Base-by-base conservation (phyloP, 1,140 invertebrate species). In the Bombus pyrosoma region DNA sequence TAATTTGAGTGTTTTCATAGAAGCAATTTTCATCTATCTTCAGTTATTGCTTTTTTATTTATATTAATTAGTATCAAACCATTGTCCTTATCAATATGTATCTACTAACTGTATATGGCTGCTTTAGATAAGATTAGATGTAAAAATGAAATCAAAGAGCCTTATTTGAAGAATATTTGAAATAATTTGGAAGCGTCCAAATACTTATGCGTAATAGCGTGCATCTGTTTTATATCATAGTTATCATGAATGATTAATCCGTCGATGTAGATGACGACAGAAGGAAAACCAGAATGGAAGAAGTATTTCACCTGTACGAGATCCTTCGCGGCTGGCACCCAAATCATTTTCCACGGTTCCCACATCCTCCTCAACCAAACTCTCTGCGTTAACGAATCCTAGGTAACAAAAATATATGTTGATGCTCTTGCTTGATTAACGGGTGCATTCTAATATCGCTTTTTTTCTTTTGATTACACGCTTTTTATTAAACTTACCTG, bases 251-350 rank as follows among this genome's bases (percentile, higher is more conserved):
- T 12, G 8, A 41, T 64, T 62, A 57, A 78, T 41, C 47, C n/a
- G 73, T 41, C 18, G 34, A 41, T 34, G 41, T 47, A 12, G 22
- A 34, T 0, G 32, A 62, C 15, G 15, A 28, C 41, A 13, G 4
- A 22, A 69, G 34, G 6, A 39, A 37, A 2, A 18, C 15, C 53
- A 8, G 22, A 37, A 39, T 53, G 18, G 47, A 22, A 53, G 47
- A 71, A 59, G 0, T n/a, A 13, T 53, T 5, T 93, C 95, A 98
- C 98, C 97, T 95, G 98, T 98, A 95, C 97, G 96, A 25, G 97
- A 98, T 82, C 96, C 98, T 94, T 98, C 98, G 89, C 97, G 96
- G 84, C 97, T 97, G 47, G 97, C 96, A 9, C 98, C 98, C 71
- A 98, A 94, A 95, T 98, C 97, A 64, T 96, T 91, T 68, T 98